Base-by-base conservation (phyloP, 2,888 invertebrate species). In the Resseliella maxima region DNA sequence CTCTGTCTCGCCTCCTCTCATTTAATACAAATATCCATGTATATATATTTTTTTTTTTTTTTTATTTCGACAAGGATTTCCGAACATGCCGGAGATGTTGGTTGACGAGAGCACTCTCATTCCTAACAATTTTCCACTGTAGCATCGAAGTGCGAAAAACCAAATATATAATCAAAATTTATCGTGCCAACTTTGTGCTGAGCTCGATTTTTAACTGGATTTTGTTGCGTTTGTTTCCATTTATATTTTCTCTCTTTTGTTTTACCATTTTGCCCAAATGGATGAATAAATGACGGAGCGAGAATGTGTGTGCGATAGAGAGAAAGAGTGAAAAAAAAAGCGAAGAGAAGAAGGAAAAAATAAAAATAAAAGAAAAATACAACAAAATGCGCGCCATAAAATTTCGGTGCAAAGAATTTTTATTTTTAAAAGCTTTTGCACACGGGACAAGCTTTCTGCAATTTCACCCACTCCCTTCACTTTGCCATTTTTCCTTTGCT, bases 141-240 rank as follows among this genome's bases (percentile, higher is more conserved):
- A 72, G 31, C 72, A 72, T 72, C 72, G 31, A 72, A 72, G 72
- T 72, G 72, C 72, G 72, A 72, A 72, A 72, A 72, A 72, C 72
- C 72, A 72, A 72, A 72, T 72, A 72, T 35, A 72, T 72, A 72
- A 72, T 72, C 72, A 72, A 72, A 72, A 72, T 72, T 72, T 72
- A 72, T 72, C 72, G 72, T 72, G 72, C 72, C 72, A 72, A 72
- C 72, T 72, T 72, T 72, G 72, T 72, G 72, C 72, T 72, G 72
- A 72, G 72, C 72, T 72, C 31, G 72, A 72, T 72, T 72, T 72
- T 72, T 72, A 72, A 72, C 72, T 72, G 27, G 35, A 72, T 72
- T 72, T 72, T 12, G 15, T 72, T 72, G 31, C 31, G 72, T 72
- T 72, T 72, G 72, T 72, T 72, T 35, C 31, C 72, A 72, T 72